These are phyloP conservation scores for Bovichtus diacanthus DNA, from an alignment of 2,797 vertebrate genomes.

Conservation along the genomic window DNA sequence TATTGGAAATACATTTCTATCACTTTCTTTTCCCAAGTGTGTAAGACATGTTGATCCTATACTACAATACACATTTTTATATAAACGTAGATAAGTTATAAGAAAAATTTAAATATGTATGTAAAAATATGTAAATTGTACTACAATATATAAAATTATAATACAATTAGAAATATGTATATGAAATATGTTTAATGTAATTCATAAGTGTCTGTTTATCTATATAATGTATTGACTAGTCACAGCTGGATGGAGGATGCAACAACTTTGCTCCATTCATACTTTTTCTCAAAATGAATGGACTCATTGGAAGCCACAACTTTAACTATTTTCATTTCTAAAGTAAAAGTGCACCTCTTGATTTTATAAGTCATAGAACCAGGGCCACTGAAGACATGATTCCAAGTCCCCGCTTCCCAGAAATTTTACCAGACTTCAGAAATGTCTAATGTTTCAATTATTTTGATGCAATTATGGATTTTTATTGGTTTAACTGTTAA, in stretches of 20 bases:
- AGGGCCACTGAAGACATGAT: neutral
- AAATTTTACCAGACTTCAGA: neutral
- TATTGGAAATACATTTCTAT: too few species aligned
- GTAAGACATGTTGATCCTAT: too few species aligned
- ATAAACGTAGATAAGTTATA: too few species aligned
- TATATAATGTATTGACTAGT: neutral
- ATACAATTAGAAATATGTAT: too few species aligned
- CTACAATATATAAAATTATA: too few species aligned
- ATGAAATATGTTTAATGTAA: too few species aligned
- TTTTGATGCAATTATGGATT: neutral
- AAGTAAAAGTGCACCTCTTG: neutral
- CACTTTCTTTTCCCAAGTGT: too few species aligned
- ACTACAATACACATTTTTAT: too few species aligned
- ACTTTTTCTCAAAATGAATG: neutral
- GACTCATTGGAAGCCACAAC: neutral
- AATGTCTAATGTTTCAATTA: neutral
- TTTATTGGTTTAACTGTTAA: neutral
- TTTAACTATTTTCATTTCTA: too few species aligned
- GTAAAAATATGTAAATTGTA: too few species aligned
- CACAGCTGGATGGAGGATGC: fast-evolving
- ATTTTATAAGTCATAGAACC: neutral
- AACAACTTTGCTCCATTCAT: neutral
- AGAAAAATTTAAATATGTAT: too few species aligned
- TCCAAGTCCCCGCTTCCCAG: neutral
- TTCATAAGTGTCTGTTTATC: too few species aligned